Evolutionary conservation across 1,140 invertebrate genomes (phyloP).

Genomic region (Drosophila teissieri): DNA sequence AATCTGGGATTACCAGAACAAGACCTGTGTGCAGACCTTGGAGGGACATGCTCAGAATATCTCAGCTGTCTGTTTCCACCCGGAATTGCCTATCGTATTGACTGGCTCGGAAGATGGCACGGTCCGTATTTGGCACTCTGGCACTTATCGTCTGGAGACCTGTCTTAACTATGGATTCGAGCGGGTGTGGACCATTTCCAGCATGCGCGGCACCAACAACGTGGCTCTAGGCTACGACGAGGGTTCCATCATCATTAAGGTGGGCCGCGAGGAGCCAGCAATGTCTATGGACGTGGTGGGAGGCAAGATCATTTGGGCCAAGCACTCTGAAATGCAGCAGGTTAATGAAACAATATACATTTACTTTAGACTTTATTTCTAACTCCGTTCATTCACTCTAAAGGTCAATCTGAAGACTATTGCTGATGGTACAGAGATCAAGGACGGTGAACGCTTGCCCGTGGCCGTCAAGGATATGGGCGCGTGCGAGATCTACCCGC

Average conservation of each 20-base stretch:
- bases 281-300: slow-evolving; percentile 99
- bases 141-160: slow-evolving; percentile 97
- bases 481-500: slow-evolving; percentile 99
- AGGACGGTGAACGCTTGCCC: slow-evolving; percentile 96
- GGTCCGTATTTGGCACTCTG: slow-evolving; percentile 98
- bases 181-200: slow-evolving; percentile 98
- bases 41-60: slow-evolving; percentile 99
- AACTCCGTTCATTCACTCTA: slow-evolving; percentile 85
- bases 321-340: slow-evolving; percentile 99
- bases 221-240: slow-evolving; percentile 99
- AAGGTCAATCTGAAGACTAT: slow-evolving; percentile 86
- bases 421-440: slow-evolving; percentile 88
- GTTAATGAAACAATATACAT: slow-evolving; percentile 85
- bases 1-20: slow-evolving; percentile 99
- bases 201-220: slow-evolving; percentile 97
- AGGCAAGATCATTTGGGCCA: slow-evolving; percentile 99
- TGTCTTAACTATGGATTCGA: slow-evolving; percentile 99
- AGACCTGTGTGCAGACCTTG: slow-evolving; percentile 99
- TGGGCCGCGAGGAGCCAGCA: slow-evolving; percentile 98
- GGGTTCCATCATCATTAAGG: slow-evolving; percentile 98
- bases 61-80: slow-evolving; percentile 96
- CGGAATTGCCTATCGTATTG: slow-evolving; percentile 98
- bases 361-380: neutral
- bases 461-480: slow-evolving; percentile 99
- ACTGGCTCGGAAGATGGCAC: slow-evolving; percentile 99